A percentile compares a stretch with the other conserved stretches of the same genome.
phyloP scores from a whole-genome alignment of 92 coral and sea anemone species.

The Zoanthus sociatus region DNA sequence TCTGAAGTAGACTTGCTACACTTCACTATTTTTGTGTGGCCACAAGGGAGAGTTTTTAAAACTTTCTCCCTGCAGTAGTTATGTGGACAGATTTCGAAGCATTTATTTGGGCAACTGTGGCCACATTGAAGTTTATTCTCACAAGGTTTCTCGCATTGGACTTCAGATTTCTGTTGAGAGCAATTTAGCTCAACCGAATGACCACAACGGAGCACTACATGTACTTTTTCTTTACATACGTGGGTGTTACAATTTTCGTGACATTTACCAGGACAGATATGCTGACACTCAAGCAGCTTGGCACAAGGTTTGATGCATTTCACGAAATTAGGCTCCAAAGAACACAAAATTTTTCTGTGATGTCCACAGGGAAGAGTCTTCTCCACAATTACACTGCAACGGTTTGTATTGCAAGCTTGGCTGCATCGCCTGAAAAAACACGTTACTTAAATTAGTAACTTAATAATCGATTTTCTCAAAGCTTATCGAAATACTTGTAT shows the following conservation, averaged over 20 bases:
- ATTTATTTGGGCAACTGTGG: slow-evolving; percentile 63
- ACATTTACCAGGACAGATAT: slow-evolving; percentile 56
- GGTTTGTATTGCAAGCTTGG: slow-evolving; percentile 28
- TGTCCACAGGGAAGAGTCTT: slow-evolving; percentile 15
- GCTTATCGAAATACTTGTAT: too few relatives aligned
- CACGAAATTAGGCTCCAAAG: slow-evolving; percentile 15
- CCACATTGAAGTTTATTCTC: slow-evolving; percentile 48
- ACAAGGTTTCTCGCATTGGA: slow-evolving; percentile 36
- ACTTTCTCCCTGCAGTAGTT: slow-evolving; percentile 25
- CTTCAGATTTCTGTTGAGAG: slow-evolving; percentile 20
- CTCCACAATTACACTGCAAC: slow-evolving; percentile 4
- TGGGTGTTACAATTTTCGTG: slow-evolving; percentile 43
- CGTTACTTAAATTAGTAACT: too few relatives aligned
- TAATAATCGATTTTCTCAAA: too few relatives aligned
- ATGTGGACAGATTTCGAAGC: slow-evolving; percentile 45
- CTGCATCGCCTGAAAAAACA: slow-evolving; percentile 18
- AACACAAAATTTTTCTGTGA: slow-evolving; percentile 14
- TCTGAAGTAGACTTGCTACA: slow-evolving; percentile 53
- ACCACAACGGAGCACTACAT: slow-evolving; percentile 50
- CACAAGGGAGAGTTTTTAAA: slow-evolving; percentile 68
- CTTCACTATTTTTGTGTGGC: slow-evolving; percentile 59
- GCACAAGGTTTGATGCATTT: slow-evolving; percentile 36
- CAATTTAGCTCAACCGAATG: slow-evolving; percentile 64
- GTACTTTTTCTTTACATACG: slow-evolving; percentile 46
- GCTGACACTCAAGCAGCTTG: slow-evolving; percentile 63